Base-by-base conservation (phyloP, 2,888 invertebrate species). In the Athripsodes cinereus region DNA sequence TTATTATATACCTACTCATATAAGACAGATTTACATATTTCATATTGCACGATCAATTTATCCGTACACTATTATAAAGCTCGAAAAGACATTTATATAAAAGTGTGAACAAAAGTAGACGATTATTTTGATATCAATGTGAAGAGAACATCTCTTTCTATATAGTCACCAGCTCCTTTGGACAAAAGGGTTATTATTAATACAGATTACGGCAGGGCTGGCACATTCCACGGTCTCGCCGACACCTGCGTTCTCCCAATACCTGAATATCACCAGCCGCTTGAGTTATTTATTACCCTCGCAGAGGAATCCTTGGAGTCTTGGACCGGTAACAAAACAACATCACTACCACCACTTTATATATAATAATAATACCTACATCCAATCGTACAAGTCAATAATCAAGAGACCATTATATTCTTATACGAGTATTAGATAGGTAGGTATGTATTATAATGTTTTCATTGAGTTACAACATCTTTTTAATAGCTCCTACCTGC, bases 181-280 rank as follows among this genome's bases (percentile, higher is more conserved):
- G 3, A 16, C 16, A n/a, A 13, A 31, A 40, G 40, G 40, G 40
- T n/a, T 40, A 40, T 40, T 40, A 40, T 40, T 40, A 40, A 31
- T 11, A 8, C 8, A 40, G 40, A 40, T 40, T 26, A 26, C 26
- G 40, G 40, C 16, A 40, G 40, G 40, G 40, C 13, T 16, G 40
- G 40, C 40, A 22, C 55, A 55, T 55, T 55, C 55, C 55, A 19
- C 20, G 40, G 22, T 40, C n/a, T 40, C 13, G 16, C 19, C 50
- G n/a, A 40, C 55, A 55, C 55, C 55, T 55, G 55, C 55, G 55
- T 31, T 26, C 40, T 40, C 20, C 49, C 55, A 50, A 55, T 55
- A 55, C 55, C 50, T 19, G 50, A 48, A 21, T 50, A 55, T 49
- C 48, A 50, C 55, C 50, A 40, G 55, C 26, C 40, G 31, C 40